Evolutionary conservation across 2,888 invertebrate genomes (phyloP), one percentile per base, ranked within the genome.

Genomic region (Pycnomerus fuliginosus): DNA sequence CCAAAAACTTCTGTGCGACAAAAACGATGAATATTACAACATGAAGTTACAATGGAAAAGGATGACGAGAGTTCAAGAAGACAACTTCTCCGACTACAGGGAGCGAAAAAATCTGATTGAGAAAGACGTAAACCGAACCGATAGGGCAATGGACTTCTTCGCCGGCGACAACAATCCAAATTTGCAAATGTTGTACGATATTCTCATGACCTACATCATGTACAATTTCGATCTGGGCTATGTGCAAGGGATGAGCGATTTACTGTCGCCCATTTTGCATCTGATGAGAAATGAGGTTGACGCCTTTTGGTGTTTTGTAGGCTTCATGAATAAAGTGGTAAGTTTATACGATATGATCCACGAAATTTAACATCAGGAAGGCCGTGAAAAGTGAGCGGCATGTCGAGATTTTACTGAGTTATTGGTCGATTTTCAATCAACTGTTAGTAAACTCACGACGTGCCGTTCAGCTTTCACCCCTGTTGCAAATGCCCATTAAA

Each of bases 221-320:
- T 97, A 94, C 68, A 95, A 98, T 76, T 98, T 98, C 70, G 97
- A 99, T 74, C 76, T 99, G 58, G 98, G 93, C 8, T 93, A 92
- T 62, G 92, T 92, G 1, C 92, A 92, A 71, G 99, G 99, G 13
- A 99, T 99, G 99, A 95, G 94, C 61, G 99, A 99, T 72, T 78
- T 98, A 34, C 73, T 99, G 38, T 91, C 97, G 3, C 98, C 98
- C 0, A 84, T 99, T 60, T 74, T 98, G 38, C 82, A 87, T 64
- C 78, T 97, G 29, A 79, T 96, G 77, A 85, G 87, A 52, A 87
- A 93, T 66, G 99, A 99, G 72, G 91, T 92, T 2, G 96, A 98
- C 68, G 87, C 94, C 0, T 99, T 99, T 75, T 99, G 99, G 99
- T 95, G 96, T 72, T 99, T 99, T 69, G 95, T 91, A 22, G 96